Evolutionary conservation across 2,888 invertebrate species (phyloP).

Genomic region (Tupiocoris notatus): DNA sequence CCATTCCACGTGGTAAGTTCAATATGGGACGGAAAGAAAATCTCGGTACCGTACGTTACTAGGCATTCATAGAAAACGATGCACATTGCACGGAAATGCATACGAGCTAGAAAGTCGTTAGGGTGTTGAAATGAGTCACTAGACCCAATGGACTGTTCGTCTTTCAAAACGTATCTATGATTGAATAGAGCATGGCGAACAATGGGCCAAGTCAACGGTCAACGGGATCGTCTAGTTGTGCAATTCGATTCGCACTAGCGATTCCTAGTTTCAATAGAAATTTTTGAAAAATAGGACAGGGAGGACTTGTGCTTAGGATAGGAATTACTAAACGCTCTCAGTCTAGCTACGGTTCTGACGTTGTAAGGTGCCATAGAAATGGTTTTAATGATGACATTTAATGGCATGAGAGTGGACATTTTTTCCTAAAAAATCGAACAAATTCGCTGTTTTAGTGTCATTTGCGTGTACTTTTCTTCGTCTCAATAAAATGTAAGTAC

Average conservation of each 20-base stretch:
- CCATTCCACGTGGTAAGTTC: slow-evolving; percentile 14
- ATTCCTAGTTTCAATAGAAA: background rate
- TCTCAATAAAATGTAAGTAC: no score
- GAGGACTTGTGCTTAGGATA: background rate
- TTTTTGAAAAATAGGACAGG: background rate
- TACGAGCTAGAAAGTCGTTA: slow-evolving; percentile 19
- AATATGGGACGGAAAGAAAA: slow-evolving; percentile 7
- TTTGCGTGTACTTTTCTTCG: no score
- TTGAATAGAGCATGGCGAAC: background rate
- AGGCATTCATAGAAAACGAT: slow-evolving; percentile 22
- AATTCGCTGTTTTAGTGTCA: no score
- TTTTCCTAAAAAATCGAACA: no score
- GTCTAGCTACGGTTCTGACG: background rate
- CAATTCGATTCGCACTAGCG: background rate
- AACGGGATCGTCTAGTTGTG: background rate
- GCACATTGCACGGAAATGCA: background rate
- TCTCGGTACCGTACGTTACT: slow-evolving; percentile 32
- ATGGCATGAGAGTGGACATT: no score
- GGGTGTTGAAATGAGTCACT: background rate
- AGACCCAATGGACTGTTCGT: background rate
- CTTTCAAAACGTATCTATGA: background rate
- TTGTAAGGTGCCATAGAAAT: background rate
- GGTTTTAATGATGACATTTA: no score
- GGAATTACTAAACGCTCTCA: background rate
- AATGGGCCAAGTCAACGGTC: background rate